These are phyloP conservation scores for Lamellibrachia columna DNA, from an alignment of 2,888 invertebrate genomes.

Conservation along the genomic window DNA sequence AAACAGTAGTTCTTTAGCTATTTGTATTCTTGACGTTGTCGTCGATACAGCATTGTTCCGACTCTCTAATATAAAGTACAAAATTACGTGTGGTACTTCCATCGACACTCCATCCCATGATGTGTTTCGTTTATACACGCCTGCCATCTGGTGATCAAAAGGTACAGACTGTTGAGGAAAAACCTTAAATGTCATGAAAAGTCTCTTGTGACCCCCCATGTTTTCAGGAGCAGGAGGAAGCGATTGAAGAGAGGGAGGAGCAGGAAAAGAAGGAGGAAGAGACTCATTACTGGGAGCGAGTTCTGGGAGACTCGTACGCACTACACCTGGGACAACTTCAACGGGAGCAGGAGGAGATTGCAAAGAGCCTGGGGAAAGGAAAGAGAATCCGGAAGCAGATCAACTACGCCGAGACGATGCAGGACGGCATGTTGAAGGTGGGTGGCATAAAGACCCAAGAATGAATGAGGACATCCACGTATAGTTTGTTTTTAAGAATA, in stretches of 20 bases:
- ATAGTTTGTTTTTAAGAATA: too few relatives aligned
- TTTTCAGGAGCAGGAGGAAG: constrained; percentile 38
- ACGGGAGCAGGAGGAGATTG: constrained; percentile 30
- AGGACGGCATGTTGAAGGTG: constrained; percentile 16
- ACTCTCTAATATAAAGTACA: too few relatives aligned
- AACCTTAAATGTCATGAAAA: constrained; percentile 28
- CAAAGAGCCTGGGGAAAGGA: constrained; percentile 44
- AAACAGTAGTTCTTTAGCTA: too few relatives aligned
- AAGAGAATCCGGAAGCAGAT: constrained; percentile 43
- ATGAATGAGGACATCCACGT: too few relatives aligned
- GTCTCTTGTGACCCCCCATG: neutral
- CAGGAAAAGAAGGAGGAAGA: constrained; percentile 33
- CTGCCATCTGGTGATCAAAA: too few relatives aligned
- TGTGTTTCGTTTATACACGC: too few relatives aligned
- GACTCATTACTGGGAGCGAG: constrained; percentile 43
- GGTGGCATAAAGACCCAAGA: neutral
- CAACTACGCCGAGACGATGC: constrained; percentile 40
- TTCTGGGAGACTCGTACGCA: constrained; percentile 41
- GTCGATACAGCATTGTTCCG: too few relatives aligned
- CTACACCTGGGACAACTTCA: neutral
- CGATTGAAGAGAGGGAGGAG: constrained; percentile 33
- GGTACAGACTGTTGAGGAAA: too few relatives aligned
- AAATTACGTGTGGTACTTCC: too few relatives aligned
- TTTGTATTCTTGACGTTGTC: too few relatives aligned
- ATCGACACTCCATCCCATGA: too few relatives aligned